phyloP scores from a whole-genome alignment of 2,113 vertebrate species.

The Corapipo altera region DNA sequence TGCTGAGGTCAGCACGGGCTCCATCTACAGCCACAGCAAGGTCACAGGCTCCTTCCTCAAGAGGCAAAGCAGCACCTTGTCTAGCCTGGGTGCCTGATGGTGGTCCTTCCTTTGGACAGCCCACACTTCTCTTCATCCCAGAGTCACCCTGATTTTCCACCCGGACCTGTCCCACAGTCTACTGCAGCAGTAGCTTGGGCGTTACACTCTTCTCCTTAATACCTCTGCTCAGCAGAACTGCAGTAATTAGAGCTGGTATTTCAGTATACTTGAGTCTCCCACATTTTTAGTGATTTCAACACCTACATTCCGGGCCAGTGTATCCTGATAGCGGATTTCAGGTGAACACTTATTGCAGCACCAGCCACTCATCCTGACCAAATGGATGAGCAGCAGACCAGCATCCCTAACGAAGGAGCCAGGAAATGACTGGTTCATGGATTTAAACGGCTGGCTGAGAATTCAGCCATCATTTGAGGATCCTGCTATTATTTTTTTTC shows the following conservation, averaged over 20 bases:
- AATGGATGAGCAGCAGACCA: background rate
- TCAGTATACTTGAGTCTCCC: background rate
- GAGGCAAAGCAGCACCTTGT: background rate
- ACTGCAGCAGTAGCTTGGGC: background rate
- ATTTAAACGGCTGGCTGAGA: background rate
- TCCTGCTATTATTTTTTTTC: background rate
- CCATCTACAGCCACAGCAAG: background rate
- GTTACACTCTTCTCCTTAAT: background rate
- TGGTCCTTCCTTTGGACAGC: background rate
- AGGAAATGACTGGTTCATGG: background rate
- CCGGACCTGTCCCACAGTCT: rapidly evolving
- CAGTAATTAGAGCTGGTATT: background rate
- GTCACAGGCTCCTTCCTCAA: background rate
- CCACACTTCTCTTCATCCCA: background rate
- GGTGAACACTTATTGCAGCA: background rate
- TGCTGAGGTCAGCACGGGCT: rapidly evolving
- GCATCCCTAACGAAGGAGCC: background rate
- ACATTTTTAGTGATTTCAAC: background rate
- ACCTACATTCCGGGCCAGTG: background rate
- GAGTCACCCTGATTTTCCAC: background rate
- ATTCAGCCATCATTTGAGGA: background rate
- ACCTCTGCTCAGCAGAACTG: background rate
- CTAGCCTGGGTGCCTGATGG: rapidly evolving
- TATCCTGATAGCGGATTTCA: background rate
- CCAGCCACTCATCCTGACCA: background rate